Base-by-base conservation (phyloP, 2,888 invertebrate species). In the Ceramica pisi region DNA sequence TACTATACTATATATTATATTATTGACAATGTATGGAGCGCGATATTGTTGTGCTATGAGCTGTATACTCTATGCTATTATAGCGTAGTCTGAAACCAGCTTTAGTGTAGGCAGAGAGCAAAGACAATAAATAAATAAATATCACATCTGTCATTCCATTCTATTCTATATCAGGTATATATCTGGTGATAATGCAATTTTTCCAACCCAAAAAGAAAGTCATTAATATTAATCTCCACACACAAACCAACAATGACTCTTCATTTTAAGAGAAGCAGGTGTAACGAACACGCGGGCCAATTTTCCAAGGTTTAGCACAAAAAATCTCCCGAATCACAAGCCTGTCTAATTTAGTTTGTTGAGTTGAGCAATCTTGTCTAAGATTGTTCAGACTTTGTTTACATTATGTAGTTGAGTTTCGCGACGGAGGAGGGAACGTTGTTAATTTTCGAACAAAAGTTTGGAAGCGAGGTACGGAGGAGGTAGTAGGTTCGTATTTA, bases 361-460 rank as follows among this genome's bases (percentile, higher is more conserved):
- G 73, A 81, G 79, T 85, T 77, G 57, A 72, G 65, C 68, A 79
- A 79, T 77, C 80, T 86, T 69, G 72, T 72, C 70, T 80, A 67
- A 84, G 75, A 82, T 84, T 86, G 86, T 85, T 78, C 59, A 68
- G 75, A 80, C 73, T 82, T 76, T 84, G 86, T 86, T 86, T 84
- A 80, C 76, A 72, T 84, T 76, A 70, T 75, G 66, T 72, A 68
- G 53, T 68, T 16, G 62, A 77, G 82, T 76, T 81, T 51, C 71
- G 50, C 67, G 84, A 79, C 86, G 71, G 67, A 74, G 71, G 67
- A 74, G 71, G 23, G 61, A 73, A 67, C 63, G 74, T 64, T 73
- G 75, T 84, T 84, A 80, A 85, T 83, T 83, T 79, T 55, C 57
- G 38, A 65, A 59, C 69, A 38, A 80, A 80, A 80, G 70, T 80